Evolutionary conservation across 1,140 invertebrate genomes (phyloP).

Genomic region (Venturia canescens): DNA sequence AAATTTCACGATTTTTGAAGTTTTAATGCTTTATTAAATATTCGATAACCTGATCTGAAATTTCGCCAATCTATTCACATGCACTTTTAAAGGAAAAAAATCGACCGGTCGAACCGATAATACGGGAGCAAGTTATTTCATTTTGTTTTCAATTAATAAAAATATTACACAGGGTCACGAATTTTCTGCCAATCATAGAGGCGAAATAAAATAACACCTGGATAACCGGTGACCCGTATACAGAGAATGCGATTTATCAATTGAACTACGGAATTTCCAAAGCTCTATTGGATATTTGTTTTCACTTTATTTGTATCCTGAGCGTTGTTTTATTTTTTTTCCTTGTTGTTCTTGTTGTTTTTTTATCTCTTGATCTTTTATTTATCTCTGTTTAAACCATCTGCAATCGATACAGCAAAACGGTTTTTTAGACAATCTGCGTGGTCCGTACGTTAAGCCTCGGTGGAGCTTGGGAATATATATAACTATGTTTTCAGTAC

Average conservation of each 20-base stretch:
- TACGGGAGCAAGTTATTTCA: background rate
- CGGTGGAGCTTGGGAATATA: background rate
- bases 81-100: too few species aligned
- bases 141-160: too few species aligned
- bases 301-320: background rate
- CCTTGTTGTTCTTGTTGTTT: too few species aligned
- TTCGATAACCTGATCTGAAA: too few species aligned
- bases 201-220: background rate
- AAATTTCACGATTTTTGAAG: too few species aligned
- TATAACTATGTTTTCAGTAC: background rate
- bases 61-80: too few species aligned
- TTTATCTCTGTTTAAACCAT: background rate
- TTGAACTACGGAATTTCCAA: background rate
- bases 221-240: background rate
- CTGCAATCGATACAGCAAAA: constrained; percentile 25
- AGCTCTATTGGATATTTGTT: background rate
- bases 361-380: too few species aligned
- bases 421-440: constrained; percentile 14
- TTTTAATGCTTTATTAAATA: too few species aligned
- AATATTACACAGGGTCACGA: too few species aligned
- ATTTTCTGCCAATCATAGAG: background rate
- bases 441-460: constrained; percentile 17
- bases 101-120: background rate
- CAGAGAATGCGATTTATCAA: background rate
- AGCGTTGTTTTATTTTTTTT: too few species aligned